A percentile compares a stretch with the other conserved stretches of the same genome.
Conservation (phyloP, 2,113 vertebrate species). For the Reinhardtius hippoglossoides region DNA sequence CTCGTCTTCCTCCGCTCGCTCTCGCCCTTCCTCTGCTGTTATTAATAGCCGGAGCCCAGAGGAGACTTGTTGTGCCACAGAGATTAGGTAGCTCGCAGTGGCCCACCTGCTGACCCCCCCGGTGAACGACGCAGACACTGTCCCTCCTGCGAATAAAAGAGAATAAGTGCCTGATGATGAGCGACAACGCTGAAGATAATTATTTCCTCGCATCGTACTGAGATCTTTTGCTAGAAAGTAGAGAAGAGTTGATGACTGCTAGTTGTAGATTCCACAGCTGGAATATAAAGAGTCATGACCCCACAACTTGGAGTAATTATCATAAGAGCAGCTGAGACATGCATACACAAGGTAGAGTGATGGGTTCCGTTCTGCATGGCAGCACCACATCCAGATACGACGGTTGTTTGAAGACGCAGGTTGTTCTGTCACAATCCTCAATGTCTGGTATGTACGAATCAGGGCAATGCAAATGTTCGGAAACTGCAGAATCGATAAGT, state of each 20-base stretch:
- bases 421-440: background rate
- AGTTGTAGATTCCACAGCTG: conserved; percentile 9
- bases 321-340: conserved; percentile 50
- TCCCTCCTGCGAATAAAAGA: background rate
- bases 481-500: no score
- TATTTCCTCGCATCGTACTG: background rate
- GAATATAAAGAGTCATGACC: background rate
- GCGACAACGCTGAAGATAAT: background rate
- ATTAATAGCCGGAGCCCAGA: conserved; percentile 47
- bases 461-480: no score
- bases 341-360: conserved; percentile 37
- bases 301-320: conserved; percentile 36
- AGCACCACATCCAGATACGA: conserved; percentile 31
- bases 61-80: conserved; percentile 51
- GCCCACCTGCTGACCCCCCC: conserved; percentile 22
- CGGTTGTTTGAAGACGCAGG: background rate
- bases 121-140: conserved; percentile 5
- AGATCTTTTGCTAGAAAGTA: conserved; percentile 1
- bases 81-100: conserved; percentile 39
- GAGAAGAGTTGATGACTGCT: background rate
- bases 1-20: conserved; percentile 29
- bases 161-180: background rate
- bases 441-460: no score
- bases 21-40: conserved; percentile 37
- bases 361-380: conserved; percentile 43